A percentile compares a stretch with the other conserved stretches of the same genome.
phyloP scores from a whole-genome alignment of 2,888 invertebrate genomes.

The Chrysolina oricalcia region DNA sequence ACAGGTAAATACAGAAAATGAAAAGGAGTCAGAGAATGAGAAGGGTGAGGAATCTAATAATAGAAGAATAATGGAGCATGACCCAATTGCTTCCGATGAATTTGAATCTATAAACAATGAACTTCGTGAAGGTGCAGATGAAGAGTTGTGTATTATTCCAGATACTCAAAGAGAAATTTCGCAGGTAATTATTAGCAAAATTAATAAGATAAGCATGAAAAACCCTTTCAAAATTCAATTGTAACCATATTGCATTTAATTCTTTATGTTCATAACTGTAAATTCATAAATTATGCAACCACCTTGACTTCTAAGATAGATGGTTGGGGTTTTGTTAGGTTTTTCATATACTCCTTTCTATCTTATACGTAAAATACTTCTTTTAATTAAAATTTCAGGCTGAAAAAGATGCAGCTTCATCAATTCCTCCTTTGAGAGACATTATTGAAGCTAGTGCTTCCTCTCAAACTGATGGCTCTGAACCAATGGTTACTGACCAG shows the following conservation, averaged over 20 bases:
- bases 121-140: conserved; percentile 76
- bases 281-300: too few relatives aligned
- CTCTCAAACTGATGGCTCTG: conserved; percentile 46
- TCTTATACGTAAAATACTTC: background rate
- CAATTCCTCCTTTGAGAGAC: conserved; percentile 64
- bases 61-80: conserved; percentile 44
- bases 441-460: conserved; percentile 67
- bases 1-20: conserved; percentile 59
- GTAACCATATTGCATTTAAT: background rate
- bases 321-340: background rate
- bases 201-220: background rate
- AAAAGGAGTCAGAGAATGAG: conserved; percentile 46
- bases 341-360: background rate
- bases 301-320: background rate
- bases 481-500: conserved; percentile 44
- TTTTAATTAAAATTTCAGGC: conserved; percentile 65
- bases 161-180: conserved; percentile 81
- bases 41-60: conserved; percentile 31
- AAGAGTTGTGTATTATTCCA: conserved; percentile 80
- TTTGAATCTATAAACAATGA: conserved; percentile 59
- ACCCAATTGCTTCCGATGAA: conserved; percentile 60
- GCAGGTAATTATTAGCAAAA: conserved; percentile 66
- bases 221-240: background rate
- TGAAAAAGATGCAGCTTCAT: conserved; percentile 77
- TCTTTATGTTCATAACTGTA: too few relatives aligned